Conservation (phyloP, 2,888 invertebrate genomes). For the Leptinotarsa tumamoca region DNA sequence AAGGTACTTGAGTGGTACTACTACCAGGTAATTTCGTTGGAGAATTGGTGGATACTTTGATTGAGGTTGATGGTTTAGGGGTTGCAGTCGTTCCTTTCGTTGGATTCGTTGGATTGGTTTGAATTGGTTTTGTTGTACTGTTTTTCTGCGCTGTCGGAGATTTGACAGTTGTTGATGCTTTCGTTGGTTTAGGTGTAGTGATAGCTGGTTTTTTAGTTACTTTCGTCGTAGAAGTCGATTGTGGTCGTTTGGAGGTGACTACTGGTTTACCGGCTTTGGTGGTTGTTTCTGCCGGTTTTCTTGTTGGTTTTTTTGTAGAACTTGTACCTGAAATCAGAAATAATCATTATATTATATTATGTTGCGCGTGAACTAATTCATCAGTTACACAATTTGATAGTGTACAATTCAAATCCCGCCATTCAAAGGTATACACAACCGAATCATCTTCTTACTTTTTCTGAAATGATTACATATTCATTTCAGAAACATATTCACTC, state of each 20-base stretch:
- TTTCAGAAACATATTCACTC: no score
- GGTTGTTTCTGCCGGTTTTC: constrained; percentile 51
- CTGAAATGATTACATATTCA: no score
- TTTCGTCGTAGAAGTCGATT: constrained; percentile 48
- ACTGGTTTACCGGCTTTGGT: constrained; percentile 50
- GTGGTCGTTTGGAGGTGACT: constrained; percentile 48
- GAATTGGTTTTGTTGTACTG: constrained; percentile 48
- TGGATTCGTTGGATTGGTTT: constrained; percentile 46
- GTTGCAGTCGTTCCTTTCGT: constrained; percentile 34
- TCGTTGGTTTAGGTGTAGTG: constrained; percentile 54
- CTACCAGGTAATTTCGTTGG: constrained; percentile 47
- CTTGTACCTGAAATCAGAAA: constrained; percentile 13
- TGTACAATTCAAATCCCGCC: no score
- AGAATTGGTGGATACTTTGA: constrained; percentile 47
- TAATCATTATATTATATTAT: no score
- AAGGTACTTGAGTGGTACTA: constrained; percentile 47
- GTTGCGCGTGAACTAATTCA: no score
- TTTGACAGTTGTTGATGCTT: constrained; percentile 53
- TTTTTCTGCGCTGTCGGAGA: constrained; percentile 16
- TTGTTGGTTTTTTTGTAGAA: constrained; percentile 54
- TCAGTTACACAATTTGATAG: no score
- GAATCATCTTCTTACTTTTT: no score
- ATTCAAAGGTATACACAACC: no score
- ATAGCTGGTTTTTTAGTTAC: constrained; percentile 54
- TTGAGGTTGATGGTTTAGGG: constrained; percentile 53